phyloP scores from a whole-genome alignment of 2,888 invertebrate species.

The Apamea anceps region DNA sequence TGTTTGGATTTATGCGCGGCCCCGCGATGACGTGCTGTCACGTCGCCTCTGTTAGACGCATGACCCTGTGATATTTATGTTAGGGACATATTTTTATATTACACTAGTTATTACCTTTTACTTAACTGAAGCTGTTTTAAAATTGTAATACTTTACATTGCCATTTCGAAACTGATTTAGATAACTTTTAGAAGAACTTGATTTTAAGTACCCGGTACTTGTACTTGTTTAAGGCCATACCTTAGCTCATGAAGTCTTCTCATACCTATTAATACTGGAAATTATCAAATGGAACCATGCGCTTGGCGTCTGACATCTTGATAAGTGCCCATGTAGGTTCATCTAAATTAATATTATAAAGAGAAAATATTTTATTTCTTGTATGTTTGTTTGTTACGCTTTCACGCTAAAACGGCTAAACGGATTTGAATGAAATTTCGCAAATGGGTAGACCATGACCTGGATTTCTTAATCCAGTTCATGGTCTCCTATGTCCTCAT shows the following conservation, averaged over 20 bases:
- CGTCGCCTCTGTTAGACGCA: constrained; percentile 60
- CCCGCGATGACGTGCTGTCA: constrained; percentile 60
- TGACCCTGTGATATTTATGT: constrained; percentile 51
- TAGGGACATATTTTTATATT: constrained; percentile 23
- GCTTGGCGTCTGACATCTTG: neutral
- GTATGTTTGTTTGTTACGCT: neutral
- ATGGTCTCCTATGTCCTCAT: too few species aligned
- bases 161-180: neutral
- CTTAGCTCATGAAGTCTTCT: neutral
- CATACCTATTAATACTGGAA: neutral
- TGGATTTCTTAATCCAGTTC: too few species aligned
- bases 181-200: neutral
- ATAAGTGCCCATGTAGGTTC: too few species aligned
- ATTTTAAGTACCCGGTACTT: too few species aligned
- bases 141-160: neutral
- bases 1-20: constrained; percentile 78
- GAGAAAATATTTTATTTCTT: too few species aligned
- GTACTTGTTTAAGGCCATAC: neutral
- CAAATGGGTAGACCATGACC: neutral
- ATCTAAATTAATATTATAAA: too few species aligned
- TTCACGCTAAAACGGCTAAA: neutral
- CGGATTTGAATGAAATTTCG: neutral
- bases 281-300: neutral
- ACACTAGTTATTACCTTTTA: neutral
- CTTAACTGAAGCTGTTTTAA: neutral